These are phyloP conservation scores for Pipra filicauda DNA, from an alignment of 2,113 vertebrate species.

Conservation along the genomic window DNA sequence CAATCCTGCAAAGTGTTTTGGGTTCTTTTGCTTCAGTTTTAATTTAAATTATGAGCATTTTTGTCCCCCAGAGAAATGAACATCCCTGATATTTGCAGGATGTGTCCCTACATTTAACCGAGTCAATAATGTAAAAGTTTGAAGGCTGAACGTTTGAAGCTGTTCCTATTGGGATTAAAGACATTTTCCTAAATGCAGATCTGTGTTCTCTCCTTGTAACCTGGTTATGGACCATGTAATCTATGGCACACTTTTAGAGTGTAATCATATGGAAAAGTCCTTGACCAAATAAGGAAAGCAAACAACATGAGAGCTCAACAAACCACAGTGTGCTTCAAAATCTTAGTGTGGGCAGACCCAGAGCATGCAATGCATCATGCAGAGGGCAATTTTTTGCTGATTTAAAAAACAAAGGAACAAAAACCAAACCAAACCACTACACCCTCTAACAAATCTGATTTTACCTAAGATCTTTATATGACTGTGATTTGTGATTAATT, in stretches of 20 bases:
- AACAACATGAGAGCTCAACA: not conserved
- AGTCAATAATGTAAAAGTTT: not conserved
- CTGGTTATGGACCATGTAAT: constrained; percentile 21
- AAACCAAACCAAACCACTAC: not conserved
- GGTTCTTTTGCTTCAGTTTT: not conserved
- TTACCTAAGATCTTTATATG: not conserved
- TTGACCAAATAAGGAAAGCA: not conserved
- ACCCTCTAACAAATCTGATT: not conserved
- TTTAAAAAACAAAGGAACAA: not conserved
- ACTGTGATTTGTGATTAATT: not conserved
- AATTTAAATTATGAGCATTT: not conserved
- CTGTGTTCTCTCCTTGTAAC: constrained; percentile 29
- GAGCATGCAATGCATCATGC: not conserved
- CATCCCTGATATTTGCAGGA: not conserved
- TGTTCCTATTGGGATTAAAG: not conserved
- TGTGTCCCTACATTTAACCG: not conserved
- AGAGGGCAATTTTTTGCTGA: not conserved
- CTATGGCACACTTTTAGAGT: not conserved
- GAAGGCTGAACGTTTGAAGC: not conserved
- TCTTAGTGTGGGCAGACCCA: constrained; percentile 1
- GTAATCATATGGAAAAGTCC: constrained; percentile 20
- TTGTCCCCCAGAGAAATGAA: not conserved
- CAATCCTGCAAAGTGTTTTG: not conserved
- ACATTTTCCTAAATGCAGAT: not conserved
- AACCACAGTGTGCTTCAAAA: constrained; percentile 3